phyloP scores from a whole-genome alignment of 2,113 vertebrate genomes.

The Stomatorhinus ivindoensis region DNA sequence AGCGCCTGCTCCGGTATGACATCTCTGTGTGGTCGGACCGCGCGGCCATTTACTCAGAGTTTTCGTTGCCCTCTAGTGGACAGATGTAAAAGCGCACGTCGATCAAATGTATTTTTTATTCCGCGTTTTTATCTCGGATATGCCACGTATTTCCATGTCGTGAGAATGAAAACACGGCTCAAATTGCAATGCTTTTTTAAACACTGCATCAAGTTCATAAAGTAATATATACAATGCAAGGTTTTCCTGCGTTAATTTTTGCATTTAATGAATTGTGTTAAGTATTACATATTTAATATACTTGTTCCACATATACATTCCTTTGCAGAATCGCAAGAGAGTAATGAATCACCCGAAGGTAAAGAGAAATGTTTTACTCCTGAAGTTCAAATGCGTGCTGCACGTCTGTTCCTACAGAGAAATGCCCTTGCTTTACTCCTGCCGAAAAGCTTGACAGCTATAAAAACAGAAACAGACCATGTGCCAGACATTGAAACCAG shows the following conservation, averaged over 20 bases:
- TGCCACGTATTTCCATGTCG: not conserved
- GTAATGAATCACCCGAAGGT: conserved; percentile 63
- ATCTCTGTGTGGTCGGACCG: not conserved
- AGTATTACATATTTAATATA: not conserved
- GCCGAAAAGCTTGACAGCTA: not conserved
- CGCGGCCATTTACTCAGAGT: not conserved
- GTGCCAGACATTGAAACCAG: conserved; percentile 5
- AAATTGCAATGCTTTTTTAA: not conserved
- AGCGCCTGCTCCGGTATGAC: conserved; percentile 48
- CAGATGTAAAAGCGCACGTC: not conserved
- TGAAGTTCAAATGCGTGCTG: not conserved
- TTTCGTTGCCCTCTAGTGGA: conserved; percentile 6
- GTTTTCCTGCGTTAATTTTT: not conserved
- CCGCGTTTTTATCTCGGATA: not conserved
- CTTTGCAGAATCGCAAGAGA: conserved; percentile 61
- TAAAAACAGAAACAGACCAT: not conserved
- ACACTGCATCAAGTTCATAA: not conserved
- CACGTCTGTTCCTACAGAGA: not conserved
- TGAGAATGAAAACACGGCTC: not conserved
- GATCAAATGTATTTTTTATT: not conserved
- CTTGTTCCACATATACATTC: not conserved
- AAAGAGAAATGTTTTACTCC: not conserved
- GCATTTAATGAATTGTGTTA: not conserved
- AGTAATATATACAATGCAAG: not conserved
- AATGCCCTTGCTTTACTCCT: not conserved